phyloP scores from a whole-genome alignment of 2,797 vertebrate genomes.

The Bradypus variegatus region DNA sequence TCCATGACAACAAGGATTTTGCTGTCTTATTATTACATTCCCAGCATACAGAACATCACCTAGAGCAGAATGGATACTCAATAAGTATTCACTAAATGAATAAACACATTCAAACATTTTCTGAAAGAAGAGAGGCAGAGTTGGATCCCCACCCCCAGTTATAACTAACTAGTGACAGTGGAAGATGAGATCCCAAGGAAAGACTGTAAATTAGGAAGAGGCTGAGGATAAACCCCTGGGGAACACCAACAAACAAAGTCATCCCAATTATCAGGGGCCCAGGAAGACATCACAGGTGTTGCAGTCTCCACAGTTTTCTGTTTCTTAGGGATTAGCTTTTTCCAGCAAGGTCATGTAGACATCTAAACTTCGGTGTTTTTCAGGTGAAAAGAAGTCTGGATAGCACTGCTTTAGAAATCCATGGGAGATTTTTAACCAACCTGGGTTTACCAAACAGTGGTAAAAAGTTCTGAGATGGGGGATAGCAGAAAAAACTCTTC shows the following conservation, averaged over 20 bases:
- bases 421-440: not conserved
- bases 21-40: not conserved
- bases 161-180: not conserved
- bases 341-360: not conserved
- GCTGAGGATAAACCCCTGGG: not conserved
- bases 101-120: constrained; percentile 17
- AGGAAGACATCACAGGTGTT: not conserved
- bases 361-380: not conserved
- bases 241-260: not conserved
- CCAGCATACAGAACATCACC: not conserved
- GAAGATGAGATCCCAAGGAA: not conserved
- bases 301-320: not conserved
- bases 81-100: not conserved
- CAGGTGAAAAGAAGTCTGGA: constrained; percentile 30
- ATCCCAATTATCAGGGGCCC: not conserved
- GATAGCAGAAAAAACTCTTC: not conserved
- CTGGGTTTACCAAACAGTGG: constrained; percentile 3
- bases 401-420: constrained; percentile 11
- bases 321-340: not conserved
- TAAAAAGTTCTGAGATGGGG: not conserved
- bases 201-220: not conserved
- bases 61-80: not conserved
- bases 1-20: not conserved
- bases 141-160: not conserved
- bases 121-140: constrained; percentile 23